Evolutionary conservation across 2,113 vertebrate species (phyloP).

Genomic region (Illadopsis cleaveri): DNA sequence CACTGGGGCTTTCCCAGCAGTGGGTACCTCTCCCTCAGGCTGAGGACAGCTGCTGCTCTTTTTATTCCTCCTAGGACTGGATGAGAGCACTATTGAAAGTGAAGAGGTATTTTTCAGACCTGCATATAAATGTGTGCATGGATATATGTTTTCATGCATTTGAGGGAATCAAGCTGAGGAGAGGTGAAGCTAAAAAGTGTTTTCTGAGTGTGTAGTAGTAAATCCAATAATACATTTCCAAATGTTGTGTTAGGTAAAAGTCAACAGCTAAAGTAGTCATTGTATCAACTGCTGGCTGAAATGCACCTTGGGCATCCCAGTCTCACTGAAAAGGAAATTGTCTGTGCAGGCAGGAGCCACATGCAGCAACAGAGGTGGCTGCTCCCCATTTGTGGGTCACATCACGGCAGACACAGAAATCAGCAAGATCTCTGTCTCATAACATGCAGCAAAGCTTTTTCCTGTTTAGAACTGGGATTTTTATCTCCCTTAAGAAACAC

Average conservation of each 20-base stretch:
- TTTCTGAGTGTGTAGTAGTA: not conserved
- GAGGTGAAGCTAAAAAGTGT: not conserved
- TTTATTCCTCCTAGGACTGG: not conserved
- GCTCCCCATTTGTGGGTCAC: rapidly evolving
- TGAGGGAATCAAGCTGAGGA: not conserved
- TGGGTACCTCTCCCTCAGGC: not conserved
- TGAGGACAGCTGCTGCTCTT: not conserved
- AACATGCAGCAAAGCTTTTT: not conserved
- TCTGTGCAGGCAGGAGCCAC: not conserved
- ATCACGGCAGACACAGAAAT: not conserved
- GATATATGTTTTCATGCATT: rapidly evolving
- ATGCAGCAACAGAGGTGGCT: not conserved
- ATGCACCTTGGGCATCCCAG: not conserved
- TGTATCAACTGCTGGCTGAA: not conserved
- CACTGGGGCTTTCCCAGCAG: not conserved
- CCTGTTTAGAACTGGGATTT: not conserved
- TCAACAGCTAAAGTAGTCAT: not conserved
- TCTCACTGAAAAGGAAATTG: not conserved
- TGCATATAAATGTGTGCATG: not conserved
- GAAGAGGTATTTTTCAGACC: not conserved
- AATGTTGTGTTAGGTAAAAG: not conserved
- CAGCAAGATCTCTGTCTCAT: not conserved
- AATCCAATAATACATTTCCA: not conserved
- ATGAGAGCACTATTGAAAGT: not conserved
- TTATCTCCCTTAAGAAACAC: not conserved